Conservation (phyloP, 64 coral and sea anemone species). For the Trachythela sp. region DNA sequence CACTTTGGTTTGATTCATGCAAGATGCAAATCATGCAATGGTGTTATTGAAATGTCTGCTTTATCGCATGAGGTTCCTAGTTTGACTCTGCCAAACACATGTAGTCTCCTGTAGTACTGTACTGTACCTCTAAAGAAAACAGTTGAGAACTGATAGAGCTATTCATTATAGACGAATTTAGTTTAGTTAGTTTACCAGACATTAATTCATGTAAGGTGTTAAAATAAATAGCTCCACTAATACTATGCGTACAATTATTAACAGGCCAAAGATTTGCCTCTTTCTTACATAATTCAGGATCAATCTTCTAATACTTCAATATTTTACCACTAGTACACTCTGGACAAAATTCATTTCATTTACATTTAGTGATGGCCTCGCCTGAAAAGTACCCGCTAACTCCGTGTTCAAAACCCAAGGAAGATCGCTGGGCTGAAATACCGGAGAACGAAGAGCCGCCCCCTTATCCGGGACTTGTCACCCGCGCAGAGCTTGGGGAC, state of each 20-base stretch:
- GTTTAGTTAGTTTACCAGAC: not conserved
- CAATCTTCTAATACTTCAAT: too few relatives aligned
- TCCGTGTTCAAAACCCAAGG: not conserved
- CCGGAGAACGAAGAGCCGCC: not conserved
- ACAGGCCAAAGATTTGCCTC: too few relatives aligned
- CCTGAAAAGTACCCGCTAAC: conserved; percentile 1
- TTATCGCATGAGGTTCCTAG: too few relatives aligned
- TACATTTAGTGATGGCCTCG: not conserved
- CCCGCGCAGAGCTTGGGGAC: not conserved
- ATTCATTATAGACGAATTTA: too few relatives aligned
- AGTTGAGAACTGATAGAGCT: too few relatives aligned
- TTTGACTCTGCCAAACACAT: too few relatives aligned
- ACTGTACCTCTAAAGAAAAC: not conserved
- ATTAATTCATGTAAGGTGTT: not conserved
- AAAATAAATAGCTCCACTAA: not conserved
- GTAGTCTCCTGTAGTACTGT: too few relatives aligned
- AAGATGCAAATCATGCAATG: too few relatives aligned
- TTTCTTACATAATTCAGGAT: too few relatives aligned
- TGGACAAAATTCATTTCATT: not conserved
- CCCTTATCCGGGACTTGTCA: not conserved
- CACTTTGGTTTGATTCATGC: too few relatives aligned
- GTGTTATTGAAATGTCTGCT: too few relatives aligned
- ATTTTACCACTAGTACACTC: too few relatives aligned
- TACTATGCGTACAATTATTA: not conserved
- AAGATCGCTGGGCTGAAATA: not conserved